A percentile compares a stretch with the other conserved stretches of the same genome.
phyloP scores from a whole-genome alignment of 2,113 vertebrate species.

The Poeciliopsis turrubarensis region DNA sequence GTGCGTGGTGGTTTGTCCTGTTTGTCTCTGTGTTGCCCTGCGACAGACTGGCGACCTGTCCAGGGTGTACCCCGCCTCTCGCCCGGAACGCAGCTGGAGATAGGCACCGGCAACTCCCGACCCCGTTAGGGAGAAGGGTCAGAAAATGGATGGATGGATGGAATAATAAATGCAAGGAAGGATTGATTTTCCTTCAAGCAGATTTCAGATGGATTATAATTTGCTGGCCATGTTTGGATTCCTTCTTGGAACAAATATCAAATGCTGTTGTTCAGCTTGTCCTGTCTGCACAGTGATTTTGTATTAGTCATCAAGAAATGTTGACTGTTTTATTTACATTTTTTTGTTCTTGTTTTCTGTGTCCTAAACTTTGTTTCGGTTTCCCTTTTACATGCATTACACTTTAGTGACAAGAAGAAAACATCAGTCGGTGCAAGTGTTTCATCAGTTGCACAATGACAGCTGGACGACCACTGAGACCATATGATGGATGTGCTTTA shows the following conservation, averaged over 20 bases:
- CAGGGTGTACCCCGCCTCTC: too few relatives aligned
- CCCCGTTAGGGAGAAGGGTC: too few relatives aligned
- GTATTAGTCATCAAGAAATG: background rate
- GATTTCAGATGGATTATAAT: constrained; percentile 56
- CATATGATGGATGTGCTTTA: background rate
- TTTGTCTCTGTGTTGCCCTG: too few relatives aligned
- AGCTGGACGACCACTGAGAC: constrained; percentile 47
- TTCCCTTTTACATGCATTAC: background rate
- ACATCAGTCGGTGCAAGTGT: background rate
- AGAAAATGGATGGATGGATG: too few relatives aligned
- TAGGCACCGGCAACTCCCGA: too few relatives aligned
- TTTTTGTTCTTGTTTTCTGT: background rate
- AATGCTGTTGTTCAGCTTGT: constrained; percentile 3
- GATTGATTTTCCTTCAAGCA: constrained; percentile 49
- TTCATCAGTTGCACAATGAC: constrained; percentile 20
- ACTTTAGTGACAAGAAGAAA: background rate
- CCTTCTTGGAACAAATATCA: constrained; percentile 45
- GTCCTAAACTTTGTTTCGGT: background rate
- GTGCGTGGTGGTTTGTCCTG: too few relatives aligned
- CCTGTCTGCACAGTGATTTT: background rate
- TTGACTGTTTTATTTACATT: background rate
- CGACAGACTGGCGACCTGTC: too few relatives aligned
- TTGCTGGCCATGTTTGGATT: constrained; percentile 29
- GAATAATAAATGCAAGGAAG: constrained; percentile 14
- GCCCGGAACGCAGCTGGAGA: too few relatives aligned